These are phyloP conservation scores for Plebejus melissa DNA, from an alignment of 2,888 invertebrate genomes.

Conservation along the genomic window DNA sequence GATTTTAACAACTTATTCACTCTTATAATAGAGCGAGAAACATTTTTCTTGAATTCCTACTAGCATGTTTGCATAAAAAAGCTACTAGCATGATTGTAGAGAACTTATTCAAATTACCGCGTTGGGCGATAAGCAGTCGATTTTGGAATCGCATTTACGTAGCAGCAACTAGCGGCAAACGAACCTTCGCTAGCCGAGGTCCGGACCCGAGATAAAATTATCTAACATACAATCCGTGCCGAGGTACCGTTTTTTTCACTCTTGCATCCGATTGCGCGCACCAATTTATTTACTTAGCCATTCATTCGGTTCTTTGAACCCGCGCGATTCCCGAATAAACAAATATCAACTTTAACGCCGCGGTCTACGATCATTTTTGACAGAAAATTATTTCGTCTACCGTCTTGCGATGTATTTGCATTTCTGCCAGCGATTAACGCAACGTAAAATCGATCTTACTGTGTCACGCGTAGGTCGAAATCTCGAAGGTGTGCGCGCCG, in stretches of 20 bases:
- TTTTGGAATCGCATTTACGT: conserved; percentile 20
- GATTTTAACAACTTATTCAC: conserved; percentile 7
- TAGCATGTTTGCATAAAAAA: conserved; percentile 2
- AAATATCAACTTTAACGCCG: conserved; percentile 34
- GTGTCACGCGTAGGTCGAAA: conserved; percentile 8
- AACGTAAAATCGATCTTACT: conserved; percentile 31
- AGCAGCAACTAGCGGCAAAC: conserved; percentile 1
- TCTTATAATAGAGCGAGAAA: not conserved
- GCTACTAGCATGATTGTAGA: not conserved
- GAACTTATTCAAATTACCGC: not conserved
- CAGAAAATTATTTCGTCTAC: conserved; percentile 28
- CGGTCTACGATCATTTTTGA: conserved; percentile 30
- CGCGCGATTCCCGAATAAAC: conserved; percentile 32
- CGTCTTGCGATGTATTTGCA: conserved; percentile 33
- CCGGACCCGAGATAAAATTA: conserved; percentile 43
- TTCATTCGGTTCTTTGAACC: conserved; percentile 62
- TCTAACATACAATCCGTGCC: conserved; percentile 44
- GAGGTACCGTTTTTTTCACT: conserved; percentile 50
- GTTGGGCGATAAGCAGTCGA: conserved; percentile 1
- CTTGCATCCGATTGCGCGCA: conserved; percentile 51
- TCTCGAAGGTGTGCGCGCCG: not conserved
- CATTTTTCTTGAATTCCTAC: not conserved
- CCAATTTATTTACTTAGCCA: conserved; percentile 65
- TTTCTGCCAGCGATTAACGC: conserved; percentile 11
- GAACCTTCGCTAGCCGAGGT: conserved; percentile 30